phyloP scores from a whole-genome alignment of 2,797 vertebrate genomes.

The Antrozous pallidus region DNA sequence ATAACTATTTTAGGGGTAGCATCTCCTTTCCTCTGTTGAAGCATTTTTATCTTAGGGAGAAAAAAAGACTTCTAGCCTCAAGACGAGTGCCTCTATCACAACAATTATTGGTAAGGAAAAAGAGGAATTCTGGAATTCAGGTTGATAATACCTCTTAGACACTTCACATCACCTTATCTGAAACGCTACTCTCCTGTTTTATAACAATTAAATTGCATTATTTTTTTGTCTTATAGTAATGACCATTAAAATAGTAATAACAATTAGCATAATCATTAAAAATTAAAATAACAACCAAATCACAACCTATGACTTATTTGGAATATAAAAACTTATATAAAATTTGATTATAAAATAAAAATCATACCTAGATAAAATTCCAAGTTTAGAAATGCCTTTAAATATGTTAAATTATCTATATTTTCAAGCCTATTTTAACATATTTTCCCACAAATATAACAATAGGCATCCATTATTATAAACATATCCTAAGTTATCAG shows the following conservation, averaged over 20 bases:
- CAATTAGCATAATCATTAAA: slow-evolving; percentile 1
- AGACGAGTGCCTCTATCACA: neutral
- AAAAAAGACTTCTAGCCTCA: neutral
- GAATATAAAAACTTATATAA: neutral
- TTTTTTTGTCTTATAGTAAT: neutral
- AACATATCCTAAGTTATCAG: neutral
- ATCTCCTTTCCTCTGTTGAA: neutral
- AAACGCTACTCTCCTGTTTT: neutral
- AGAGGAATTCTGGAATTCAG: neutral
- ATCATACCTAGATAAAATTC: neutral
- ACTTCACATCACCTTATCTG: neutral
- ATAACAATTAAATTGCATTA: neutral
- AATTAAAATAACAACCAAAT: neutral
- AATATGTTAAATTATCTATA: neutral
- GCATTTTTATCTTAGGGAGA: neutral
- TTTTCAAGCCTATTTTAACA: slow-evolving; percentile 25
- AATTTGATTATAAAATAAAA: slow-evolving; percentile 46
- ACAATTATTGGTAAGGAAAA: neutral
- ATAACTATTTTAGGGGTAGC: neutral
- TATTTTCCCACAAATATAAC: neutral
- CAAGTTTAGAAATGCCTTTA: slow-evolving; percentile 37
- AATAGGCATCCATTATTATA: neutral
- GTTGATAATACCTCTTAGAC: neutral
- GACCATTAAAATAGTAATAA: neutral
- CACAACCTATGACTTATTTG: neutral